Percentiles rank a stretch among this genome's conserved stretches.
These are phyloP conservation scores for Acanthurus lineatus DNA, from an alignment of 2,797 vertebrate genomes.

Conservation along the genomic window DNA sequence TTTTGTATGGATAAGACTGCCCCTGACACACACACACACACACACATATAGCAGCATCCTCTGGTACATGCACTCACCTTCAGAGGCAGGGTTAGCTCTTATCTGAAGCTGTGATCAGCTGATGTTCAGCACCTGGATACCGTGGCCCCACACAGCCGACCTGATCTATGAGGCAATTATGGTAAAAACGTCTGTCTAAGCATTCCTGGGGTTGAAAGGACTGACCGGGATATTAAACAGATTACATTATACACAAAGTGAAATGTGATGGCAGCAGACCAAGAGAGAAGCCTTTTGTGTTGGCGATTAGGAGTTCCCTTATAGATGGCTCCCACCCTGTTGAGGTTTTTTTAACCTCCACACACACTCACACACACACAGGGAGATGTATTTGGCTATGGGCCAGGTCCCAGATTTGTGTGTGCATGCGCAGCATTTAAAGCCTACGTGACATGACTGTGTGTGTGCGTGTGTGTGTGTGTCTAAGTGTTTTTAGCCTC, in stretches of 20 bases:
- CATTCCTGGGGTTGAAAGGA: conserved; percentile 78
- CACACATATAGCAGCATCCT: conserved; percentile 16
- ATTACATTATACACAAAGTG: conserved; percentile 78
- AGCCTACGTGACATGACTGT: conserved; percentile 28
- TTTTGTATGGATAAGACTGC: conserved; percentile 34
- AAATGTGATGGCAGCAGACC: conserved; percentile 74
- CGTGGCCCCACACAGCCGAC: conserved; percentile 30
- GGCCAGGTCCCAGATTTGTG: conserved; percentile 47
- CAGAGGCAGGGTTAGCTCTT: conserved; percentile 47
- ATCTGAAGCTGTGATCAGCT: conserved; percentile 72
- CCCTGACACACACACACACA: conserved; percentile 5
- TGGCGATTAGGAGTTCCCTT: conserved; percentile 46
- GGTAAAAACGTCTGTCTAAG: conserved; percentile 78
- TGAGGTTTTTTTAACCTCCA: conserved; percentile 28
- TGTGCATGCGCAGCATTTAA: conserved; percentile 35
- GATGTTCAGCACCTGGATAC: conserved; percentile 67
- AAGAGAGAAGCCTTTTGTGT: conserved; percentile 54
- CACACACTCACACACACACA: conserved; percentile 13
- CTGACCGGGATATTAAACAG: conserved; percentile 76
- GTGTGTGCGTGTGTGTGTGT: conserved; percentile 1
- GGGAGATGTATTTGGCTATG: conserved; percentile 26
- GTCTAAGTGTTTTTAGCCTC: not conserved
- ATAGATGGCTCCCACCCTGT: conserved; percentile 36
- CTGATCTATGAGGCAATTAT: conserved; percentile 80
- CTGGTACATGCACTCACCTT: conserved; percentile 57